Evolutionary conservation across 2,113 vertebrate species (phyloP).

Genomic region (Lophochroa leadbeateri): DNA sequence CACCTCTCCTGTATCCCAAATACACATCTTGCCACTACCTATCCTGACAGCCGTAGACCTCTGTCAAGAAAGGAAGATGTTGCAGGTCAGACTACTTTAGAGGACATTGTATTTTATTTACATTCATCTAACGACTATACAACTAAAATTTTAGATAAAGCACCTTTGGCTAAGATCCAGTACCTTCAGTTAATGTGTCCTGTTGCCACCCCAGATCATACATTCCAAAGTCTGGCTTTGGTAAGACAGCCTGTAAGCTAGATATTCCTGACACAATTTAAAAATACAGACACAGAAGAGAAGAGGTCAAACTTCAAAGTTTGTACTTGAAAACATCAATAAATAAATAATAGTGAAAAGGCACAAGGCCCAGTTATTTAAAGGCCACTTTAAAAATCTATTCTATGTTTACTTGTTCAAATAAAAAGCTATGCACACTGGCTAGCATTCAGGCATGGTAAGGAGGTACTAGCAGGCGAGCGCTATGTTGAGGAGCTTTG

Average conservation of each 20-base stretch:
- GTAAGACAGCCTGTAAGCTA: not conserved
- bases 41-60: not conserved
- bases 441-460: not conserved
- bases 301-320: not conserved
- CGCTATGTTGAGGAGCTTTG: no score
- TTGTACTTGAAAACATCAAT: not conserved
- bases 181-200: not conserved
- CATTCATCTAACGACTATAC: not conserved
- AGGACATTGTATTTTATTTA: not conserved
- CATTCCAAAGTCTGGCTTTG: not conserved
- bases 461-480: no score
- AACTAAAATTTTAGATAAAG: not conserved
- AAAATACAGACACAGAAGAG: not conserved
- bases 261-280: not conserved
- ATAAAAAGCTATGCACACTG: not conserved
- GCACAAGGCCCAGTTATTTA: not conserved
- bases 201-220: not conserved
- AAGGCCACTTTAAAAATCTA: not conserved
- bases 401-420: not conserved
- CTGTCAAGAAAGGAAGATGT: not conserved
- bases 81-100: not conserved
- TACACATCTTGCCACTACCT: fast-evolving
- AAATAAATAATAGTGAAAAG: not conserved
- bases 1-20: not conserved
- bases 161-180: not conserved